Evolutionary conservation across 2,888 invertebrate genomes (phyloP), one percentile per base, ranked within the genome.

Genomic region (Oligia fasciuncula): DNA sequence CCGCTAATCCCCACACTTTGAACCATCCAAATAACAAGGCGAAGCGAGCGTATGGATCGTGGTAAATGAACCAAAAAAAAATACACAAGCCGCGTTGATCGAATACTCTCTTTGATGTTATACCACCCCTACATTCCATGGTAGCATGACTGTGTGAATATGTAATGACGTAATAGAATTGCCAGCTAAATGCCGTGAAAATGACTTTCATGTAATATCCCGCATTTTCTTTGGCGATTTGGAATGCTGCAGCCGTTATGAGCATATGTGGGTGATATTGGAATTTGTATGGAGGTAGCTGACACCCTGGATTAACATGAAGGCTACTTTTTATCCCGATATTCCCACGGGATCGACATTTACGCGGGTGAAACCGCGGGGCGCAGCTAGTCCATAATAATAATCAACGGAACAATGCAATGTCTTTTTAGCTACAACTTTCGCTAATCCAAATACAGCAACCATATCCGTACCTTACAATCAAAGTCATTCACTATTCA

Each of bases 61-160:
- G 90, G 93, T 92, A 95, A 95, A 95, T 94, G 95, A 95, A 95
- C 94, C 95, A 94, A 94, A 95, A 89, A 95, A 91, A 95, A 93
- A 95, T 87, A 87, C 87, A 89, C 91, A 90, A 87, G 90, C 90
- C 91, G 89, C 93, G 92, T 91, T 93, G 93, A 95, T 95, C 93
- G 95, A 94, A 95, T 93, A 92, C 92, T 91, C 91, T 91, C 93
- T 94, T 94, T 95, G 94, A 95, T 94, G 93, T 93, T 90, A 91
- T 86, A 88, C 89, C 91, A 89, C 91, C 83, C 85, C 81, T 80
- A 86, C 88, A 90, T 90, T 87, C 89, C 90, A 92, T 91, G 87
- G 88, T 87, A 90, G 88, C 94, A 93, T 95, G 95, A 95, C 95
- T 95, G 91, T 92, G 94, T 92, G 95, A 94, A 95, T 94, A 94